phyloP scores from a whole-genome alignment of 2,113 vertebrate species.

The Sander lucioperca region DNA sequence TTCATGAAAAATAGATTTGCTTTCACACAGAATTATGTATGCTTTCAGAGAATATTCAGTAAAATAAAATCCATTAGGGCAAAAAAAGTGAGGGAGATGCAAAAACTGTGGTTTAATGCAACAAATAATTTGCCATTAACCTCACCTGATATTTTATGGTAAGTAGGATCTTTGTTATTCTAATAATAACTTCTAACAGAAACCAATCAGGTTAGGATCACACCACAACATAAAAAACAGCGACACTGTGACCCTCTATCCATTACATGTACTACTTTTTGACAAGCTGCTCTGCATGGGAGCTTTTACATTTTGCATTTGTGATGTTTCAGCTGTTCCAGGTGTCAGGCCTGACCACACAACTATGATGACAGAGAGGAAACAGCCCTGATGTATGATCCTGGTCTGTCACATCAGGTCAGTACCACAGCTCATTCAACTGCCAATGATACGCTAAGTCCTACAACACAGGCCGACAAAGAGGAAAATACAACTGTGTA shows the following conservation, averaged over 20 bases:
- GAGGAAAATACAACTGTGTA: slow-evolving; percentile 47
- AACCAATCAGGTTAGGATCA: slow-evolving; percentile 73
- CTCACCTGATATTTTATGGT: slow-evolving; percentile 81
- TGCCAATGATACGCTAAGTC: slow-evolving; percentile 66
- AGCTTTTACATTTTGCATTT: slow-evolving; percentile 75
- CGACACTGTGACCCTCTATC: slow-evolving; percentile 68
- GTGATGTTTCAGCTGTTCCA: slow-evolving; percentile 75
- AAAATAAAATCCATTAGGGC: slow-evolving; percentile 83
- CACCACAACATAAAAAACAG: slow-evolving; percentile 44
- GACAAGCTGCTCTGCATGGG: slow-evolving; percentile 57
- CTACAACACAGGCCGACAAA: slow-evolving; percentile 56
- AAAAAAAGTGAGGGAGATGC: slow-evolving; percentile 72
- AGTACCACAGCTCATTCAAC: slow-evolving; percentile 64
- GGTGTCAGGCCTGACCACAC: slow-evolving; percentile 63
- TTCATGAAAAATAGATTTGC: slow-evolving; percentile 75
- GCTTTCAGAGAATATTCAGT: slow-evolving; percentile 73
- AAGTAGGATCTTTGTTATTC: slow-evolving; percentile 75
- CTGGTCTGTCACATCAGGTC: slow-evolving; percentile 61
- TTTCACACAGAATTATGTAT: slow-evolving; percentile 70
- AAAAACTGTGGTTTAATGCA: slow-evolving; percentile 80
- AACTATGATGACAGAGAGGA: slow-evolving; percentile 47
- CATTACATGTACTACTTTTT: slow-evolving; percentile 75
- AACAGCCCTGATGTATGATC: slow-evolving; percentile 56
- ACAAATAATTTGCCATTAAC: slow-evolving; percentile 83
- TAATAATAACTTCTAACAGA: slow-evolving; percentile 74